A percentile compares a stretch with the other conserved stretches of the same genome.
Conservation (phyloP, 2,888 invertebrate genomes). For the Drosophila fungiperda region DNA sequence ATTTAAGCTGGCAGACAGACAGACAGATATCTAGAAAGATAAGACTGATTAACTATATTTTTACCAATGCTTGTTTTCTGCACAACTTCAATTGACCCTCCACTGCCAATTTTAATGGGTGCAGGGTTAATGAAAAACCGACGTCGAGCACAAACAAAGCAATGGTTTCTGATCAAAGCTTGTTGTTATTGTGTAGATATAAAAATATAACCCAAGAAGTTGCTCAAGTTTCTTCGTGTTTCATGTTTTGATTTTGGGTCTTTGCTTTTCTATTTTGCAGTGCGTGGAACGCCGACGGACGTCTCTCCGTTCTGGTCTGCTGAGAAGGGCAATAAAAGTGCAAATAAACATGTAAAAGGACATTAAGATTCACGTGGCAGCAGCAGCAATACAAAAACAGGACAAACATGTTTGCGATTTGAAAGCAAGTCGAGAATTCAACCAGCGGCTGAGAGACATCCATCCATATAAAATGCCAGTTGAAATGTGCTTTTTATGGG, state of each 20-base stretch:
- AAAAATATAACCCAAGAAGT: neutral
- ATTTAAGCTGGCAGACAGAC: neutral
- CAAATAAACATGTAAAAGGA: conserved; percentile 77
- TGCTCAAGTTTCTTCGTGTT: conserved; percentile 10
- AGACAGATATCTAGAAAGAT: neutral
- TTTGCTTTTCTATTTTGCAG: conserved; percentile 63
- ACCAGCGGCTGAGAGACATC: conserved; percentile 15
- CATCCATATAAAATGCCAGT: conserved; percentile 53
- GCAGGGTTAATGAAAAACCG: neutral
- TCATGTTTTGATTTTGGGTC: conserved; percentile 27
- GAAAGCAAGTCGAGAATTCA: conserved; percentile 11
- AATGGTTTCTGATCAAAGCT: conserved; percentile 19
- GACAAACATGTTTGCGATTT: conserved; percentile 45
- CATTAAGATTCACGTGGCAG: conserved; percentile 62
- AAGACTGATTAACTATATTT: neutral
- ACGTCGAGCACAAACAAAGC: neutral
- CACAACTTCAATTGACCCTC: neutral
- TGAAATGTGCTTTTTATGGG: conserved; percentile 73
- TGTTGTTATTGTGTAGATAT: conserved; percentile 4
- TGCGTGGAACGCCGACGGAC: conserved; percentile 5
- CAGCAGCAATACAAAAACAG: conserved; percentile 20
- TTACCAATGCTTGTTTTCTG: neutral
- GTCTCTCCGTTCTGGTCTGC: conserved; percentile 25
- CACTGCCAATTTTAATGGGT: neutral
- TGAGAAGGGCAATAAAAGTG: conserved; percentile 65